Conservation (phyloP, 2,888 invertebrate genomes). For the Altica lythri region DNA sequence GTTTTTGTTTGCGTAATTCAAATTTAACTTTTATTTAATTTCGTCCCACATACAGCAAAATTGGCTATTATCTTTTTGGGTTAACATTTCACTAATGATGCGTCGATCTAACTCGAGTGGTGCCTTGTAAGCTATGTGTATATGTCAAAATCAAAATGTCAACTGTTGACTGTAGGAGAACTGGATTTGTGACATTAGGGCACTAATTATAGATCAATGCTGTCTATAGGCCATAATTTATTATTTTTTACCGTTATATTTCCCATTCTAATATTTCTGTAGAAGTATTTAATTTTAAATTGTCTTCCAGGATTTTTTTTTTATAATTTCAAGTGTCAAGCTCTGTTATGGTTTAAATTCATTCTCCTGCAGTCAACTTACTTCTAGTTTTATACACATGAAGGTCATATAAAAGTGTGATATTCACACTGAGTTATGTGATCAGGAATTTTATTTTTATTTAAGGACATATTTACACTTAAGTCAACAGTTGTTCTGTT, state of each 20-base stretch:
- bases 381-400: conserved; percentile 18
- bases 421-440: conserved; percentile 42
- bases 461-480: conserved; percentile 38
- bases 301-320: no score
- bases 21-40: no score
- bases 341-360: conserved; percentile 2
- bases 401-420: conserved; percentile 39
- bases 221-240: no score
- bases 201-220: no score
- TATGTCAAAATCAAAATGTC: conserved; percentile 20
- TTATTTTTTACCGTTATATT: background rate
- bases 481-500: conserved; percentile 53
- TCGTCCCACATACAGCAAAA: no score
- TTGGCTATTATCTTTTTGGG: no score
- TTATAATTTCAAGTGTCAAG: background rate
- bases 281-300: no score
- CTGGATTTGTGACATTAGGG: background rate
- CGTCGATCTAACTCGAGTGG: conserved; percentile 16
- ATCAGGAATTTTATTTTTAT: conserved; percentile 15
- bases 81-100: no score
- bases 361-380: conserved; percentile 20
- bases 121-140: conserved; percentile 29
- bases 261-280: no score
- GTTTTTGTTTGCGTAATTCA: no score
- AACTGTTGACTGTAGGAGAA: conserved; percentile 20